Conservation (phyloP, 2,888 invertebrate genomes). For the Sminthurides aquaticus region DNA sequence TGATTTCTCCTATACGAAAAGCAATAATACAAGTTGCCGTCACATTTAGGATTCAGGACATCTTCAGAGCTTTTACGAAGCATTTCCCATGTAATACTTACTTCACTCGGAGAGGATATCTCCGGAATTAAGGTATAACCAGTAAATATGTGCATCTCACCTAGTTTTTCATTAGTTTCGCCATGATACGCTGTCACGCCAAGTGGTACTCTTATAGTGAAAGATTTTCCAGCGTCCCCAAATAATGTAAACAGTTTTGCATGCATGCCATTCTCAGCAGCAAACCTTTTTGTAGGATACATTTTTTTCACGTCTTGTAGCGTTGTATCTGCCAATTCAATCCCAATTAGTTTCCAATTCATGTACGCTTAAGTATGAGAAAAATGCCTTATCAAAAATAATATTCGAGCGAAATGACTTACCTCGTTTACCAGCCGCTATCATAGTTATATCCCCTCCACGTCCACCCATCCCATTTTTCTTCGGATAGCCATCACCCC, state of each 20-base stretch:
- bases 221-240: conserved; percentile 65
- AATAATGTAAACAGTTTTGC: conserved; percentile 66
- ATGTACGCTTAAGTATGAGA: too few species aligned
- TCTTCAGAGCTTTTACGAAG: conserved; percentile 3
- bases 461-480: conserved; percentile 85
- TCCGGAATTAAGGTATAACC: too few species aligned
- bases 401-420: too few species aligned
- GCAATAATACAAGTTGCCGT: not conserved
- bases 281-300: conserved; percentile 55
- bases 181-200: conserved; percentile 70
- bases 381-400: too few species aligned
- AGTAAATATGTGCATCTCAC: conserved; percentile 46
- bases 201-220: conserved; percentile 66
- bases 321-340: conserved; percentile 34
- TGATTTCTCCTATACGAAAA: conserved; percentile 59
- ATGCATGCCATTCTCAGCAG: conserved; percentile 65
- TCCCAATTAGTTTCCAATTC: too few species aligned
- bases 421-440: conserved; percentile 45
- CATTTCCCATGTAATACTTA: too few species aligned
- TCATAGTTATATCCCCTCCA: conserved; percentile 75
- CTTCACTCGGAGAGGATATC: too few species aligned
- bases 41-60: conserved; percentile 9
- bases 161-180: conserved; percentile 59
- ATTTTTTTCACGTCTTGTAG: conserved; percentile 47
- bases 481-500: conserved; percentile 68